Percentiles rank a stretch among this genome's conserved stretches.
phyloP scores from a whole-genome alignment of 2,797 vertebrate species.

The Hippocampus kuda region DNA sequence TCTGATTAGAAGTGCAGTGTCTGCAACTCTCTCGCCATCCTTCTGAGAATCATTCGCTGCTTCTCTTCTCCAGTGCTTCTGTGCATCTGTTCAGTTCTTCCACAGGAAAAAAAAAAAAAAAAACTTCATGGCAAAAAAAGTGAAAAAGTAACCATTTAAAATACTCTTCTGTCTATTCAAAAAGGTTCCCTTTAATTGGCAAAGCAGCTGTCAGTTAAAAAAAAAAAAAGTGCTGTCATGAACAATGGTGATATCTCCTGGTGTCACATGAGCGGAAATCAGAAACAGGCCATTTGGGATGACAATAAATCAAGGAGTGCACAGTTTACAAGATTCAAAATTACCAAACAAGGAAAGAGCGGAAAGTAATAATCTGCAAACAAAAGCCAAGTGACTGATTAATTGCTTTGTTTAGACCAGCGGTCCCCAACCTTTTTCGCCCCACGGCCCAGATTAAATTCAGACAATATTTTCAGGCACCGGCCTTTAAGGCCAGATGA shows the following conservation, averaged over 20 bases:
- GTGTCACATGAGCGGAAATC: background rate
- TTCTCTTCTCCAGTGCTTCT: background rate
- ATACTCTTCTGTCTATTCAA: background rate
- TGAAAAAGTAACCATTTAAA: background rate
- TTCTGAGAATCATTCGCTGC: slow-evolving; percentile 43
- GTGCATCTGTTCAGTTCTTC: slow-evolving; percentile 3
- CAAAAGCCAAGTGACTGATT: background rate
- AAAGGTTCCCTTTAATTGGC: background rate
- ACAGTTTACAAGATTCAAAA: background rate
- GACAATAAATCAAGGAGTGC: background rate
- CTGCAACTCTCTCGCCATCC: slow-evolving; percentile 52
- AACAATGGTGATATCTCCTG: background rate
- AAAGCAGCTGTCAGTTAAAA: background rate
- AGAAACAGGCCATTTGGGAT: background rate
- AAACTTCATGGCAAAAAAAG: background rate
- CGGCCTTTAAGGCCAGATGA: no score
- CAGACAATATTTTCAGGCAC: no score
- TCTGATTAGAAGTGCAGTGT: slow-evolving; percentile 59
- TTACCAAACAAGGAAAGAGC: no score
- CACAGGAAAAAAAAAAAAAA: background rate
- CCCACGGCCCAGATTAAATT: no score
- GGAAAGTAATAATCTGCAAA: background rate
- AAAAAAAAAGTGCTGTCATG: background rate
- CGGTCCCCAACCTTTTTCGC: no score
- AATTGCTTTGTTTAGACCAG: background rate